Conservation (phyloP, 1,140 invertebrate genomes). For the Drosophila pachea region DNA sequence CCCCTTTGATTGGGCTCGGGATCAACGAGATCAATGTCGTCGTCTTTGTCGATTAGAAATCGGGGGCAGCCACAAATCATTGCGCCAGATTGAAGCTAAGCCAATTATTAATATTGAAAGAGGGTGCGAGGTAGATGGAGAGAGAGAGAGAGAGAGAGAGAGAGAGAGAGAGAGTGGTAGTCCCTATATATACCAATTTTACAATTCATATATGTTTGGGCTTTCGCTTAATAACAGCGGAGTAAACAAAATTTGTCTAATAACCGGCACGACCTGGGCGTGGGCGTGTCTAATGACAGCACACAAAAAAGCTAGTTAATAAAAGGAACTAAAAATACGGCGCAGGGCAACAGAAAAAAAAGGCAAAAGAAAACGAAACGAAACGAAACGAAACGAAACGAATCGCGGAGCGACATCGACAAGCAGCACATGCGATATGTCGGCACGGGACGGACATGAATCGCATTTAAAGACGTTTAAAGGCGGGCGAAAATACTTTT, state of each 20-base stretch:
- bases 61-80: slow-evolving; percentile 23
- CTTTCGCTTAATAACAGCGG: slow-evolving; percentile 52
- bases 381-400: too few relatives aligned
- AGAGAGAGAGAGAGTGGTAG: background rate
- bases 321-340: slow-evolving; percentile 43
- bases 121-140: background rate
- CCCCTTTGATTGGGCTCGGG: slow-evolving; percentile 27
- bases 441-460: slow-evolving; percentile 50
- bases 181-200: background rate
- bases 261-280: slow-evolving; percentile 12
- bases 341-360: too few relatives aligned
- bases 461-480: slow-evolving; percentile 68
- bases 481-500: slow-evolving; percentile 57
- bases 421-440: slow-evolving; percentile 57
- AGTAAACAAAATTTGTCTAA: slow-evolving; percentile 51
- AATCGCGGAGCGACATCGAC: slow-evolving; percentile 9
- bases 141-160: background rate
- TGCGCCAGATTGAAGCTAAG: slow-evolving; percentile 18
- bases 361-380: too few relatives aligned
- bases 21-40: slow-evolving; percentile 48
- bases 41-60: slow-evolving; percentile 35
- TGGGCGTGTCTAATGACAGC: slow-evolving; percentile 28
- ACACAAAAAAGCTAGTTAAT: slow-evolving; percentile 58
- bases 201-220: slow-evolving; percentile 17
- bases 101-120: slow-evolving; percentile 25